These are phyloP conservation scores for Cryptocephalus moraei DNA, from an alignment of 2,888 invertebrate species.

Conservation along the genomic window DNA sequence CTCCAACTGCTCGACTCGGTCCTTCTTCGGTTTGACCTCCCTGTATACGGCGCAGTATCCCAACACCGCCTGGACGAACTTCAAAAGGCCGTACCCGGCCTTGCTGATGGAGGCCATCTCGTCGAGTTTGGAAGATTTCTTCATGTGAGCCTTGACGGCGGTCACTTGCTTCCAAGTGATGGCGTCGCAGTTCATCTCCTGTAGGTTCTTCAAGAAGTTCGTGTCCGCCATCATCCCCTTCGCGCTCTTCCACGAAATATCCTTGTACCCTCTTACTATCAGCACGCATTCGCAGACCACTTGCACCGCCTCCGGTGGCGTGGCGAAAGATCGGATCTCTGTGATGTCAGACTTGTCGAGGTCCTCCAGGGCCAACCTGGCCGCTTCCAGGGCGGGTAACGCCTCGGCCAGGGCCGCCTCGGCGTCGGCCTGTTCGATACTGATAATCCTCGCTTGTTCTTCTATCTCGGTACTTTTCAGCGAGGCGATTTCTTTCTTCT, in stretches of 20 bases:
- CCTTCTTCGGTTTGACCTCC: conserved; percentile 78
- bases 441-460: conserved; percentile 68
- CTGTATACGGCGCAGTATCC: conserved; percentile 82
- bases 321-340: conserved; percentile 85
- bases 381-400: conserved; percentile 74
- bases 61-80: conserved; percentile 77
- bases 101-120: conserved; percentile 78
- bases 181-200: conserved; percentile 77
- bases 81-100: conserved; percentile 77
- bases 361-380: conserved; percentile 67
- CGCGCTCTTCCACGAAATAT: conserved; percentile 83
- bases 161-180: conserved; percentile 63
- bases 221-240: conserved; percentile 90
- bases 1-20: conserved; percentile 69
- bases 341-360: conserved; percentile 85
- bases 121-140: conserved; percentile 59
- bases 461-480: conserved; percentile 74
- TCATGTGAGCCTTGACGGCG: conserved; percentile 62
- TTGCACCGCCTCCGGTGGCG: conserved; percentile 84
- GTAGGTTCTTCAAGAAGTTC: conserved; percentile 66
- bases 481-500: conserved; percentile 71
- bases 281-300: conserved; percentile 84
- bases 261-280: conserved; percentile 71
- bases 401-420: conserved; percentile 72
- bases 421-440: conserved; percentile 74